Base-by-base conservation (phyloP, 2,797 vertebrate genomes). In the Phaenicophaeus curvirostris region DNA sequence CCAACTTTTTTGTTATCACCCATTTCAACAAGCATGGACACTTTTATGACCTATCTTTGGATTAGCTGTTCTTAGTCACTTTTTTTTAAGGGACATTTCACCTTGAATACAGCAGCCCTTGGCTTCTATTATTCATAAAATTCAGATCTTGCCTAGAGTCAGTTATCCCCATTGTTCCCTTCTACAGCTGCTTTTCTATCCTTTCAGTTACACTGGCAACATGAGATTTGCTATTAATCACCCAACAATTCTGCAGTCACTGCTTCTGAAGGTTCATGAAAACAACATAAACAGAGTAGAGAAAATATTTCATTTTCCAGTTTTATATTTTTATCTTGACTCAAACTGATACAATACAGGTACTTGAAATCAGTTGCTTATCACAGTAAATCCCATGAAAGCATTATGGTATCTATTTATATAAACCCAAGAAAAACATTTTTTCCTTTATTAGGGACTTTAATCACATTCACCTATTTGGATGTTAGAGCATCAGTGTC, bases 61-160 rank as follows among this genome's bases (percentile, higher is more conserved):
- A 78, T 78, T 69, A 76, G 54, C n/a, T 87, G 76, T 44, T 89
- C 58, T 79, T 55, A 37, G 61, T 27, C 35, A 86, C 28, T 57
- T 87, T 96, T 39, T 95, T 97, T 91, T n/a, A 84, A 85, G 54
- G n/a, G 71, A 69, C 67, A 27, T 28, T 93, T 96, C 96, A 90
- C 94, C 55, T 81, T 83, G 90, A 81, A 50, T 19, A 90, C 50
- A 62, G 84, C 58, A 93, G 33, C 33, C 69, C 44, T 73, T 80
- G 63, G 31, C 48, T 96, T 92, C 77, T 87, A 86, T 83, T 92
- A 93, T 78, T 95, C 87, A 33, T 37, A 90, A 90, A 68, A 93
- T 67, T 94, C 94, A 92, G 83, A 92, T 74, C 51, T 93, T 95
- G 67, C 75, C 93, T 85, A 28, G 18, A 77, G 54, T 83, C 44